Conservation (phyloP, 2,888 invertebrate genomes). For the Tortricodes alternella region DNA sequence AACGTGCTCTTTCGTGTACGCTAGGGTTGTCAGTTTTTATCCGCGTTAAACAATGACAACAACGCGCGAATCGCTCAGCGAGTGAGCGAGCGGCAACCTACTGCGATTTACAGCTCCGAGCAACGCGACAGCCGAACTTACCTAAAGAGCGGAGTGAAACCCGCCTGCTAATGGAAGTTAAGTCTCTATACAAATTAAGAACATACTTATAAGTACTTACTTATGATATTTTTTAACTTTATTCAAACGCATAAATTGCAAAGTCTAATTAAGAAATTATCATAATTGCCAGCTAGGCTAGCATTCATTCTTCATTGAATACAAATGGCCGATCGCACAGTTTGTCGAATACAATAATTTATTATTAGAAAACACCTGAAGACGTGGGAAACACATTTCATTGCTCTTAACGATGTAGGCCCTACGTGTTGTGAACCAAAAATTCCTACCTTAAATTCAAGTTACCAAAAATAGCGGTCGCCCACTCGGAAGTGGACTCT, state of each 20-base stretch:
- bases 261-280: constrained; percentile 7
- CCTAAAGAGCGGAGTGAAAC: too few species aligned
- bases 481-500: constrained; percentile 62
- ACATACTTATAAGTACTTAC: too few species aligned
- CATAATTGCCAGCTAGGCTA: constrained; percentile 13
- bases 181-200: too few species aligned
- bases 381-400: constrained; percentile 33
- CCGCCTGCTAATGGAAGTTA: too few species aligned
- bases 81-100: too few species aligned
- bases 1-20: too few species aligned
- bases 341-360: constrained; percentile 15
- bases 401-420: constrained; percentile 38
- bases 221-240: too few species aligned
- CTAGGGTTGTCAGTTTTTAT: too few species aligned
- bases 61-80: too few species aligned
- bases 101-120: too few species aligned
- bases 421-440: constrained; percentile 46
- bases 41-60: too few species aligned
- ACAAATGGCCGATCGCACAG: constrained; percentile 14
- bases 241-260: neutral
- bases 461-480: constrained; percentile 63
- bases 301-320: constrained; percentile 24
- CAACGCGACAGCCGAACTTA: too few species aligned
- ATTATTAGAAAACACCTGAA: constrained; percentile 21
- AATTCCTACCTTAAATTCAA: constrained; percentile 46